phyloP scores from a whole-genome alignment of 2,888 invertebrate species.

The Diaperis boleti region DNA sequence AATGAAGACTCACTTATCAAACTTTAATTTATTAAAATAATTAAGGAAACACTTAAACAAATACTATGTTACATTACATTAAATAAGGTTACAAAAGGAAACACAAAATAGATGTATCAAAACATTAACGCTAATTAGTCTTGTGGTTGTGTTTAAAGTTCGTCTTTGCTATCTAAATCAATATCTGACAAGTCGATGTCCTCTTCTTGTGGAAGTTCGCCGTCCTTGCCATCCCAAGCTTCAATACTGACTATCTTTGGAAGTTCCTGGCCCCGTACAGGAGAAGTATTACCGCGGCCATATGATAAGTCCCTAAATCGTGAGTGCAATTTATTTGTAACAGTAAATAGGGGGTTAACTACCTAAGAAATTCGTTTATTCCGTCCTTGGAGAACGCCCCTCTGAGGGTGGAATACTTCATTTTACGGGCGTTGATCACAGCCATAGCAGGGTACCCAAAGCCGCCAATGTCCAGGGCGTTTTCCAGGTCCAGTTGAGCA shows the following conservation, averaged over 20 bases:
- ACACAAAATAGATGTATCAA: constrained; percentile 32
- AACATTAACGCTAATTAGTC: constrained; percentile 39
- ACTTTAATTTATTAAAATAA: constrained; percentile 19
- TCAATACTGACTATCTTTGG: constrained; percentile 77
- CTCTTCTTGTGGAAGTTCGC: constrained; percentile 85
- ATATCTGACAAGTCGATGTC: constrained; percentile 94
- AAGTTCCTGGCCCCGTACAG: constrained; percentile 84
- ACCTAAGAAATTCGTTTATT: constrained; percentile 86
- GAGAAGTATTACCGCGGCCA: constrained; percentile 92
- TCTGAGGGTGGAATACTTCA: constrained; percentile 93
- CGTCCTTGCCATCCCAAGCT: constrained; percentile 97
- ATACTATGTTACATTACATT: constrained; percentile 26
- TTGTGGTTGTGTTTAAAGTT: constrained; percentile 69
- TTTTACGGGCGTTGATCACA: constrained; percentile 95
- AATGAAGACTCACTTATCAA: neutral
- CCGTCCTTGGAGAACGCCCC: constrained; percentile 96
- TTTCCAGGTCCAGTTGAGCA: constrained; percentile 86
- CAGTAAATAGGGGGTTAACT: constrained; percentile 19
- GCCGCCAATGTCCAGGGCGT: constrained; percentile 92
- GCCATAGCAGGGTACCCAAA: constrained; percentile 99
- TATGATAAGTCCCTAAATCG: constrained; percentile 82
- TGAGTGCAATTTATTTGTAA: no score
- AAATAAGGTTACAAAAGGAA: constrained; percentile 19
- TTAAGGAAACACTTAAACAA: constrained; percentile 19
- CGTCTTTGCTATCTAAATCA: constrained; percentile 84